These are phyloP conservation scores for Nebria brevicollis DNA, from an alignment of 2,888 invertebrate species.

Conservation along the genomic window DNA sequence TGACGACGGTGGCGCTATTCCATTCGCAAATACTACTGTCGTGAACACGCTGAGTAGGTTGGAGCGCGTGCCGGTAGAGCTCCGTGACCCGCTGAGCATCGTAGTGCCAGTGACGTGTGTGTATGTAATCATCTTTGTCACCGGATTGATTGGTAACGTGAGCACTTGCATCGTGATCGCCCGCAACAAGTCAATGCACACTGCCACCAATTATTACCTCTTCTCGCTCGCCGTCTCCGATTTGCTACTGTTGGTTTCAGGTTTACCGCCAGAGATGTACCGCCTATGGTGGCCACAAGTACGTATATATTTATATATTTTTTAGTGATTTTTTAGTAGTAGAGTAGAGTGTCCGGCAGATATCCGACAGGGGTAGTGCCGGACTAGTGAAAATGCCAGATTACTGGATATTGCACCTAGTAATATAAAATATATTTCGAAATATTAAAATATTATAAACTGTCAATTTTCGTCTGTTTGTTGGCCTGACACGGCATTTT, in stretches of 20 bases:
- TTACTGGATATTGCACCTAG: too few species aligned
- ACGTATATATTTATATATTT: not conserved
- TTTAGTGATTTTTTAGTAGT: too few species aligned
- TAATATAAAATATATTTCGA: too few species aligned
- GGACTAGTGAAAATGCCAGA: too few species aligned
- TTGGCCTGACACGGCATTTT: too few species aligned
- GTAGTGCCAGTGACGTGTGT: slow-evolving; percentile 80
- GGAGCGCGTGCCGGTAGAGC: not conserved
- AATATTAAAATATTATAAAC: too few species aligned
- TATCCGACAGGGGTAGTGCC: too few species aligned
- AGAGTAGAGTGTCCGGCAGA: too few species aligned
- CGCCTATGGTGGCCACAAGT: slow-evolving; percentile 74
- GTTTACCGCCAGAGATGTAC: slow-evolving; percentile 86
- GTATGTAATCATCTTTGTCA: slow-evolving; percentile 80
- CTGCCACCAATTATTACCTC: slow-evolving; percentile 82
- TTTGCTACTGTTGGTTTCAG: slow-evolving; percentile 78
- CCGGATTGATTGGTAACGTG: slow-evolving; percentile 83
- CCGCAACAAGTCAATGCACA: slow-evolving; percentile 84
- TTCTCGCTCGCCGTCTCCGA: slow-evolving; percentile 89
- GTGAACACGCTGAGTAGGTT: not conserved
- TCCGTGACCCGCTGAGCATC: slow-evolving; percentile 53
- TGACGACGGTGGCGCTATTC: not conserved
- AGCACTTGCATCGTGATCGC: slow-evolving; percentile 87
- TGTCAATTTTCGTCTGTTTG: too few species aligned
- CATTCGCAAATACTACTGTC: not conserved